Evolutionary conservation across 2,113 vertebrate species (phyloP).

Genomic region (Glaucidium brasilianum): DNA sequence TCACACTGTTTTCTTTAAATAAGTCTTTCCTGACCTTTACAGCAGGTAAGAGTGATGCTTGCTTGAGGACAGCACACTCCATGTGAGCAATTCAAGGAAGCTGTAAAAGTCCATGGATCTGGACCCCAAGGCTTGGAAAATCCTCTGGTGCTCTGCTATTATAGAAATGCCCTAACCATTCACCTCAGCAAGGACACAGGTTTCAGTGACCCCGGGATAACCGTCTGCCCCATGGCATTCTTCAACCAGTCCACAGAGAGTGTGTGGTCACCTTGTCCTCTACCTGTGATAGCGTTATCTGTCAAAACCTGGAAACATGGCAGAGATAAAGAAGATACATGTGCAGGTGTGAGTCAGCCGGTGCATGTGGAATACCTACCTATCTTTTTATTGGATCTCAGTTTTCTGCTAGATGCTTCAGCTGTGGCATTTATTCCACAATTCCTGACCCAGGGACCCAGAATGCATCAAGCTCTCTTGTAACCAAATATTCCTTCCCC

Average conservation of each 20-base stretch:
- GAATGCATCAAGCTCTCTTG: not conserved
- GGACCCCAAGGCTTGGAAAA: slow-evolving; percentile 53
- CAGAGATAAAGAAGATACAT: not conserved
- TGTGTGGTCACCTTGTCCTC: not conserved
- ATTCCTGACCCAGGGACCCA: not conserved
- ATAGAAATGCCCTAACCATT: not conserved
- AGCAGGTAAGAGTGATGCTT: not conserved
- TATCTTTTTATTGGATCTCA: not conserved
- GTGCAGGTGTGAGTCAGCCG: not conserved
- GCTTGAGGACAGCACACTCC: not conserved
- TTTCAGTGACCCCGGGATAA: not conserved
- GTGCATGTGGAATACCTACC: not conserved
- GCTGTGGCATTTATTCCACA: not conserved
- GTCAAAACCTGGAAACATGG: not conserved
- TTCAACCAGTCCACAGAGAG: not conserved
- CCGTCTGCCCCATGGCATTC: not conserved
- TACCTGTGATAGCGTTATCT: not conserved
- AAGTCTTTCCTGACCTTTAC: slow-evolving; percentile 3
- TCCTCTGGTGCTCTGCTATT: not conserved
- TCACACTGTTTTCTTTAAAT: not conserved
- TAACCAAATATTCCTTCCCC: not conserved
- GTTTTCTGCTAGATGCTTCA: not conserved
- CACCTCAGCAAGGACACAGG: not conserved
- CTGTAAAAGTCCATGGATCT: not conserved
- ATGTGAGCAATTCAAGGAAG: not conserved